Base-by-base conservation (phyloP, 2,113 vertebrate genomes). In the Rousettus leschenaultii region DNA sequence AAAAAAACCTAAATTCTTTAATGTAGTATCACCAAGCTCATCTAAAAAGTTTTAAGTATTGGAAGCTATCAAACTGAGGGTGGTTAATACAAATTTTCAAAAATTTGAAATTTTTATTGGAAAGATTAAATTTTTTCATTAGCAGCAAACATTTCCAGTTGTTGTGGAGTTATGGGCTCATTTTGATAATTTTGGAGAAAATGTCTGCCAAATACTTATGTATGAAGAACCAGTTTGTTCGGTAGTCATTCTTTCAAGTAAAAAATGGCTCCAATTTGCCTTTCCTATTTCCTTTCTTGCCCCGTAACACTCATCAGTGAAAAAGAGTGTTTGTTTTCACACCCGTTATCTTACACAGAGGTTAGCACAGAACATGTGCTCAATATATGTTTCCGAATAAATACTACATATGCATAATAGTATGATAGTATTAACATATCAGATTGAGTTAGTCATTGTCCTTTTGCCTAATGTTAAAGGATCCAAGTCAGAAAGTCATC, bases 181-280 rank as follows among this genome's bases (percentile, higher is more conserved):
- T 61, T 87, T 86, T 66, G 24, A 35, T 86, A 43, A 53, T 70
- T 92, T 94, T 75, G 18, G 82, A 87, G 71, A 61, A 90, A 92
- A 80, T 77, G 19, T 33, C 22, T 80, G 43, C 53, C 26, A 82
- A 65, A 73, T 68, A 66, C 10, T 38, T 45, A 53, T 33, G 43
- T 51, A 35, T 70, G 38, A 92, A 57, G 38, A 77, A 71, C 15
- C 8, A 66, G 11, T 40, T 87, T 89, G 28, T 68, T 35, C 59
- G 30, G 7, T 5, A 66, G 40, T 53, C 35, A 43, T 77, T 86
- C 51, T 96, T 59, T 65, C 38, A 93, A 90, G 26, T 57, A 79
- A 86, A 87, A 33, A 66, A 82, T 63, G 35, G 86, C 3, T 10
- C 21, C 18, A 82, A 11, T 28, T 45, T 43, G 14, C 26, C 8